Evolutionary conservation across 2,797 vertebrate genomes (phyloP), one percentile per base, ranked within the genome.

Genomic region (Chanos chanos): DNA sequence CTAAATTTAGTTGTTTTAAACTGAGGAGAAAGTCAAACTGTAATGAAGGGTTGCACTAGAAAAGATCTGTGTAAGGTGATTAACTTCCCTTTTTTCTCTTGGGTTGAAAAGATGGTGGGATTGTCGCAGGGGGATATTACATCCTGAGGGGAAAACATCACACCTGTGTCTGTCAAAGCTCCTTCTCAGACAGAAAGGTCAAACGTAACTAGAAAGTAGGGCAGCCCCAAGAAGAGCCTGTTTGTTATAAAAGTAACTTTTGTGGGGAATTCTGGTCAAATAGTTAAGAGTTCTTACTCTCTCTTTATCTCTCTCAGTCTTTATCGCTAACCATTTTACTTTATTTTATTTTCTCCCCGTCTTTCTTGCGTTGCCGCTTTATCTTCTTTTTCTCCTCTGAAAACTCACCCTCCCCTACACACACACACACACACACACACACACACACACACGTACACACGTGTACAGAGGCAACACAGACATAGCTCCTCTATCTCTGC

Each of bases 111-210:
- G 19, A 56, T 57, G 44, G 18, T 61, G 31, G 77, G 72, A 44
- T 58, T 73, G 76, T 81, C 85, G 87, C 81, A 82, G 83, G 77
- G 77, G 74, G 57, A 76, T 50, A 78, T 76, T 70, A 75, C 76
- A 75, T 87, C 68, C 77, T 75, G 73, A 76, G 62, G 73, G 73
- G 70, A 72, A 81, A 75, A 81, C 73, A 80, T 83, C 81, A 81
- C 65, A 75, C 68, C 60, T 61, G 70, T 47, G 72, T 45, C 66
- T 78, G 82, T 66, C 85, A 81, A 77, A 80, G 81, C 72, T 74
- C 76, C 76, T 66, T 72, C 69, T 80, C 80, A 82, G 84, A 85
- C 83, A 81, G 81, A 87, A 86, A 89, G 85, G 86, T 89, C 84
- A 86, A 75, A 67, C 53, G 33, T 82, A 85, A 84, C 81, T 78